Percentiles rank a stretch among this genome's conserved stretches.
These are phyloP conservation scores for Artemia sp. DNA, from an alignment of 2,888 invertebrate species.

Conservation along the genomic window DNA sequence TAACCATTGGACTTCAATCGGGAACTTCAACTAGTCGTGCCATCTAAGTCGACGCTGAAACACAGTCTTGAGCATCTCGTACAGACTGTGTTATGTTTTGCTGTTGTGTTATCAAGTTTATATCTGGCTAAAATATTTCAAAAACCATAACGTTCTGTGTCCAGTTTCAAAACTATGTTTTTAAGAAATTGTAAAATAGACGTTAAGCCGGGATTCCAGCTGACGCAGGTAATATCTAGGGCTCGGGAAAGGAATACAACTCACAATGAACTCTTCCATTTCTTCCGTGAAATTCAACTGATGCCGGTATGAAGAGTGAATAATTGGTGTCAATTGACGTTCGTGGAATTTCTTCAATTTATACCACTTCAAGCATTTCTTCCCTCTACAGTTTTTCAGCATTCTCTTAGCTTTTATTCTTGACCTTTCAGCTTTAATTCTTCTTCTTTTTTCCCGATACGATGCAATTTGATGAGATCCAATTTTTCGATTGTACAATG, in stretches of 20 bases:
- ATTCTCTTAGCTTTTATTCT: neutral
- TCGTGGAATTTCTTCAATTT: neutral
- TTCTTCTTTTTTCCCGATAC: neutral
- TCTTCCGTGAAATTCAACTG: neutral
- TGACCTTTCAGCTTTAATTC: neutral
- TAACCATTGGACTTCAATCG: too few relatives aligned
- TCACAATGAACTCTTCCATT: neutral
- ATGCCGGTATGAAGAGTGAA: neutral
- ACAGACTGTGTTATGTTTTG: too few relatives aligned
- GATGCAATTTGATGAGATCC: neutral
- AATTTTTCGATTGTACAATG: constrained; percentile 2
- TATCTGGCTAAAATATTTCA: too few relatives aligned
- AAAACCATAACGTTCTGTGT: too few relatives aligned
- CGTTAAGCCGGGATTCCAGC: too few relatives aligned
- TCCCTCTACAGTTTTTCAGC: neutral
- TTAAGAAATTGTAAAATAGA: too few relatives aligned
- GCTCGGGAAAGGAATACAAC: neutral
- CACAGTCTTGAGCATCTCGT: too few relatives aligned
- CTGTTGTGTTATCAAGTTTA: too few relatives aligned
- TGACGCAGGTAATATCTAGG: too few relatives aligned
- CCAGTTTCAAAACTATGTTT: too few relatives aligned
- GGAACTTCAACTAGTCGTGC: too few relatives aligned
- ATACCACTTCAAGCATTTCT: neutral
- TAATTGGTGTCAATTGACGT: constrained; percentile 5
- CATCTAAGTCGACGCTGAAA: too few relatives aligned